Conservation (phyloP, 2,888 invertebrate species). For the Caenorhabditis afra region DNA sequence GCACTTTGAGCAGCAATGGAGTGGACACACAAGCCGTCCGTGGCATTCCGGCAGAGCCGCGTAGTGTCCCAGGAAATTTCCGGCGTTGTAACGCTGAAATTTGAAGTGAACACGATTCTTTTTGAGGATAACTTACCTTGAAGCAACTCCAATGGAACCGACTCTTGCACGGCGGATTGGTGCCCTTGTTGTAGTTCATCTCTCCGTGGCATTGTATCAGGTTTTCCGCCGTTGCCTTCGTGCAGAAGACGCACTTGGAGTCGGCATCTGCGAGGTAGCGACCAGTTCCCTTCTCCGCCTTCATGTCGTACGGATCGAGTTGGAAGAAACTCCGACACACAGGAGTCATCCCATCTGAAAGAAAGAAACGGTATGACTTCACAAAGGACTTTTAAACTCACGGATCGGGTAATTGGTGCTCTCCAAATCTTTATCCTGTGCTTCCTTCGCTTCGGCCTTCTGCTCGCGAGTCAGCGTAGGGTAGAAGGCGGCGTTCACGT, state of each 20-base stretch:
- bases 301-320: too few relatives aligned
- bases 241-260: background rate
- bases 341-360: too few relatives aligned
- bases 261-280: background rate
- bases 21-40: conserved; percentile 17
- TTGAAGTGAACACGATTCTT: background rate
- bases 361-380: too few relatives aligned
- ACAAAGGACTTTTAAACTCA: too few relatives aligned
- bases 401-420: too few relatives aligned
- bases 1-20: conserved; percentile 19
- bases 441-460: too few relatives aligned
- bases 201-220: background rate
- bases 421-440: too few relatives aligned
- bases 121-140: background rate
- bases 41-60: conserved; percentile 21
- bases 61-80: background rate
- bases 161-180: background rate
- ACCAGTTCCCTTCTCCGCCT: background rate
- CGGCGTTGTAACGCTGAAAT: conserved; percentile 15
- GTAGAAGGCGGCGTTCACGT: too few relatives aligned
- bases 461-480: too few relatives aligned
- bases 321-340: too few relatives aligned
- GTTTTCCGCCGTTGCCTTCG: background rate
- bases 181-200: background rate
- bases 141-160: background rate